Evolutionary conservation across 2,888 invertebrate species (phyloP).

Genomic region (Choreutis nemorana): DNA sequence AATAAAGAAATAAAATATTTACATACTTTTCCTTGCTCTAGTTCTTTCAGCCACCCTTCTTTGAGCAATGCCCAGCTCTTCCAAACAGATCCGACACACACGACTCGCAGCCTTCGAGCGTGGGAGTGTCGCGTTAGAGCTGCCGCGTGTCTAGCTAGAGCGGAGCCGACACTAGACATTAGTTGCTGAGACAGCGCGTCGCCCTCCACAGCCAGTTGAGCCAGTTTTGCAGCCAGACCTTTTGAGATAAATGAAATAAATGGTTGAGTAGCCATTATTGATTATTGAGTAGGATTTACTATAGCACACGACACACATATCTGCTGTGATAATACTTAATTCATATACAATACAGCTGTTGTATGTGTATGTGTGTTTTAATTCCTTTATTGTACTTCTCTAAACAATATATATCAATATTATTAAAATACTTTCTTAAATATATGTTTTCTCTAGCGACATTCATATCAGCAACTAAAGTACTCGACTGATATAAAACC

Average conservation of each 20-base stretch:
- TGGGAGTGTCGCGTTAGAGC: slow-evolving; percentile 71
- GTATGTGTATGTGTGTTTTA: too few relatives aligned
- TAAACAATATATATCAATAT: too few relatives aligned
- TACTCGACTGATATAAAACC: too few relatives aligned
- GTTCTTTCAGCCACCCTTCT: slow-evolving; percentile 70
- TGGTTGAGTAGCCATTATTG: not conserved
- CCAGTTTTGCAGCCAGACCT: slow-evolving; percentile 76
- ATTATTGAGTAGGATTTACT: too few relatives aligned
- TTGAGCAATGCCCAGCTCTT: slow-evolving; percentile 86
- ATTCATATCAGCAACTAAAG: too few relatives aligned
- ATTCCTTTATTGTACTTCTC: too few relatives aligned
- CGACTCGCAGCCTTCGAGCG: slow-evolving; percentile 68
- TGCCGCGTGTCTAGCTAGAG: slow-evolving; percentile 71
- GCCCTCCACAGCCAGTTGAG: slow-evolving; percentile 71
- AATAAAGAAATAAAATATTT: slow-evolving; percentile 39
- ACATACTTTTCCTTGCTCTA: slow-evolving; percentile 45
- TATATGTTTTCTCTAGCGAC: too few relatives aligned
- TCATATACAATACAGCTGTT: too few relatives aligned
- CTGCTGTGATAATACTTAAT: too few relatives aligned
- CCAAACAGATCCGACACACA: slow-evolving; percentile 97
- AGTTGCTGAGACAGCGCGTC: slow-evolving; percentile 74
- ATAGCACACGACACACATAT: too few relatives aligned
- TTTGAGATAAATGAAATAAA: slow-evolving; percentile 20
- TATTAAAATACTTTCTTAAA: too few relatives aligned
- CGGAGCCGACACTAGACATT: slow-evolving; percentile 74